These are phyloP conservation scores for Meriones unguiculatus DNA, from an alignment of 2,113 vertebrate species.

Conservation along the genomic window DNA sequence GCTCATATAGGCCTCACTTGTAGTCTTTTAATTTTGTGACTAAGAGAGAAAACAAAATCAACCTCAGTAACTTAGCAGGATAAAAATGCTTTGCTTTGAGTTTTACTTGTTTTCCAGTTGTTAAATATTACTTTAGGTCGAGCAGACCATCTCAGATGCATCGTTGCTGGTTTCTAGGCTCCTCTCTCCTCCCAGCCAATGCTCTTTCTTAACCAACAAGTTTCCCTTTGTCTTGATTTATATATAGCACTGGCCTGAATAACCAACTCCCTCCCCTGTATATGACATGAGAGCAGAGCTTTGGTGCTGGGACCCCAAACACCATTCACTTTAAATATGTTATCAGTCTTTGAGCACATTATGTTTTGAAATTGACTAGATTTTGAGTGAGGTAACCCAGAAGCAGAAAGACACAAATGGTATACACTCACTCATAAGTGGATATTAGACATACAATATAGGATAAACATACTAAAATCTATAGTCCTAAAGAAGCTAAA, in stretches of 20 bases:
- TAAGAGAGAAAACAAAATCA: slow-evolving; percentile 58
- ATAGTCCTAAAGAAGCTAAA: too few relatives aligned
- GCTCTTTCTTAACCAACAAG: slow-evolving; percentile 66
- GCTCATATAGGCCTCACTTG: slow-evolving; percentile 10
- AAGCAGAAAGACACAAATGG: too few relatives aligned
- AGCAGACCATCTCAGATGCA: slow-evolving; percentile 36
- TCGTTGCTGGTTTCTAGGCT: slow-evolving; percentile 45
- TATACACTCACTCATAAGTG: too few relatives aligned
- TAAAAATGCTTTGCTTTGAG: neutral
- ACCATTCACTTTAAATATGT: neutral
- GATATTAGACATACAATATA: too few relatives aligned
- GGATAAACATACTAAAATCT: too few relatives aligned
- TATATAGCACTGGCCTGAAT: slow-evolving; percentile 64
- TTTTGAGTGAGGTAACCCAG: neutral
- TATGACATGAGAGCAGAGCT: neutral
- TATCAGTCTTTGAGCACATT: neutral
- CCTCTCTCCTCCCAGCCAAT: slow-evolving; percentile 50
- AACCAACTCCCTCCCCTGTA: slow-evolving; percentile 1
- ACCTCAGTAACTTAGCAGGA: slow-evolving; percentile 37
- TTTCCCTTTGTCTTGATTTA: slow-evolving; percentile 74
- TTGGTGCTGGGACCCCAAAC: neutral
- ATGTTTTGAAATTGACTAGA: slow-evolving; percentile 7
- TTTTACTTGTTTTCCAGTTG: neutral
- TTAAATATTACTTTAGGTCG: slow-evolving; percentile 50
- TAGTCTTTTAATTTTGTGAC: slow-evolving; percentile 41